These are phyloP conservation scores for Picathartes gymnocephalus DNA, from an alignment of 2,113 vertebrate species.

Conservation along the genomic window DNA sequence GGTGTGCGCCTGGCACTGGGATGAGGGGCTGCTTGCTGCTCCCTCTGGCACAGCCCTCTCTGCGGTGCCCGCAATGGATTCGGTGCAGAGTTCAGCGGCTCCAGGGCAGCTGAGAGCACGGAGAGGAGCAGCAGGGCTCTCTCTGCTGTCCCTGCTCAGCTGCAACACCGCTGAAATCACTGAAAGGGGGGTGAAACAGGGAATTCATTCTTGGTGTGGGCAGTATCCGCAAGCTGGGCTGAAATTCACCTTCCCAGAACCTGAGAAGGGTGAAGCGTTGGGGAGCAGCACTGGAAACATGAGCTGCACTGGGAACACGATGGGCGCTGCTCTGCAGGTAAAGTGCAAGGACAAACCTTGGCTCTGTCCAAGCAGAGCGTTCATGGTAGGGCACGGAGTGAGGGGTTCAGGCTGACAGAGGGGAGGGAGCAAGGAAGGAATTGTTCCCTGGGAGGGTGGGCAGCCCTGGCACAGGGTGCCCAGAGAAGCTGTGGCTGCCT, in stretches of 20 bases:
- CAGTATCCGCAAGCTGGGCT: background rate
- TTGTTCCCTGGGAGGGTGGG: background rate
- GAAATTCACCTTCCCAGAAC: background rate
- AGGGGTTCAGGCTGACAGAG: background rate
- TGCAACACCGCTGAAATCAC: background rate
- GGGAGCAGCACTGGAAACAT: background rate
- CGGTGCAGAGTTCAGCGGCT: background rate
- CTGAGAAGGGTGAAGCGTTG: background rate
- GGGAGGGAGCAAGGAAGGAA: background rate
- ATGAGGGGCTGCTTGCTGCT: background rate
- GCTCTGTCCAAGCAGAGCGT: background rate
- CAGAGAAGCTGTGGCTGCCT: background rate
- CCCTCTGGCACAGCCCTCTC: background rate
- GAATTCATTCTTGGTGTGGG: background rate
- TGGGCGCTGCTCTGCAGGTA: background rate
- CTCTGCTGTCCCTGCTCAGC: background rate
- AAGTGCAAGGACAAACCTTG: background rate
- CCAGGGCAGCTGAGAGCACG: background rate
- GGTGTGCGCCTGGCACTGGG: background rate
- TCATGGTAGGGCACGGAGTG: background rate
- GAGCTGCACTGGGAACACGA: background rate
- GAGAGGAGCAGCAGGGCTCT: background rate
- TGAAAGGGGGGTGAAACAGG: background rate
- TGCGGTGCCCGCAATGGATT: background rate
- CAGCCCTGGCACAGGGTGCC: background rate